A percentile compares a stretch with the other conserved stretches of the same genome.
phyloP scores from a whole-genome alignment of 1,140 invertebrate genomes.

The Mercenaria mercenaria region DNA sequence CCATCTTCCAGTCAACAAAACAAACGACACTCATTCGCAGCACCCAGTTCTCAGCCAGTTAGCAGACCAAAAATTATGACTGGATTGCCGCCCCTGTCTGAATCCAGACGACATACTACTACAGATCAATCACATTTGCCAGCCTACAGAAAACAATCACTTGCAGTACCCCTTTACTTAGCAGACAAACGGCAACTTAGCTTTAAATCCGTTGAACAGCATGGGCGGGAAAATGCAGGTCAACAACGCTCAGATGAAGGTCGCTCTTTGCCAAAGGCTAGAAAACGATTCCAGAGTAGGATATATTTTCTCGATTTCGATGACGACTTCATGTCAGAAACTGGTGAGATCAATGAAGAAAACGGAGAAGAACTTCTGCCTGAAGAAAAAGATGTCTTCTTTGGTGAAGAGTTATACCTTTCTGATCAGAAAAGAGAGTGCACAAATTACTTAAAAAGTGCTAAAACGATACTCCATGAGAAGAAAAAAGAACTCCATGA shows the following conservation, averaged over 20 bases:
- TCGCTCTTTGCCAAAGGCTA: too few species aligned
- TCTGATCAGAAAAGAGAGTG: not conserved
- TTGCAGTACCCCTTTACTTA: too few species aligned
- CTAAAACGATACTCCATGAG: not conserved
- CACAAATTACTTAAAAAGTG: not conserved
- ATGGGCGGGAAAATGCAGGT: too few species aligned
- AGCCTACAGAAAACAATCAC: too few species aligned
- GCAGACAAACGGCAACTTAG: too few species aligned
- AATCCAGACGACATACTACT: not conserved
- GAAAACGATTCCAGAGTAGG: not conserved
- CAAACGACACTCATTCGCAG: not conserved
- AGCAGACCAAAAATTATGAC: too few species aligned
- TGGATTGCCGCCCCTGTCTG: not conserved
- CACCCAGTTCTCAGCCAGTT: not conserved
- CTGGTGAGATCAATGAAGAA: not conserved
- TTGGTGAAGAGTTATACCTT: slow-evolving; percentile 56
- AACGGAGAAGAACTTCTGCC: not conserved
- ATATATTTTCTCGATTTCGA: slow-evolving; percentile 30
- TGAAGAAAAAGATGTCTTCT: slow-evolving; percentile 26
- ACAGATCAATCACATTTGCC: not conserved
- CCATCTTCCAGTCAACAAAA: not conserved
- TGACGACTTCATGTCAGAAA: not conserved
- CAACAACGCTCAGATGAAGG: too few species aligned
- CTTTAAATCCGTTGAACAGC: too few species aligned
- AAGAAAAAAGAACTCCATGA: slow-evolving; percentile 52